Base-by-base conservation (phyloP, 2,113 vertebrate species). In the Thomomys bottae region DNA sequence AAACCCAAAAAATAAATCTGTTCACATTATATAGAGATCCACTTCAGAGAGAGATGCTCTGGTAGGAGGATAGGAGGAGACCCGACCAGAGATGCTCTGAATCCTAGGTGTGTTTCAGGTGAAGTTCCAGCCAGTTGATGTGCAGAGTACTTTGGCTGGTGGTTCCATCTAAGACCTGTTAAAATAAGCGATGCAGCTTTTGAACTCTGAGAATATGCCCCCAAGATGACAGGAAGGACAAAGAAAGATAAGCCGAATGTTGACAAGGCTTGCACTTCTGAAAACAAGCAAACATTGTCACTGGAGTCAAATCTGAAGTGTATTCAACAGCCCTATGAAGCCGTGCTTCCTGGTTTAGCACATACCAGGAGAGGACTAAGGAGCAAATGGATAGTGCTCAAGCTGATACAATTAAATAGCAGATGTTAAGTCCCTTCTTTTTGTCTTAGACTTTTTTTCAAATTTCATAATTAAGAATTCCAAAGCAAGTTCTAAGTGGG, bases 1-100 rank as follows among this genome's bases (percentile, higher is more conserved):
- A n/a, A n/a, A n/a, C n/a, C n/a, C n/a, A n/a, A n/a, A n/a, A 61
- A 28, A 30, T 4, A 11, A 36, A 49, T 34, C 61, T 28, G 28
- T 8, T 49, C 20, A 0, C 5, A 3, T 7, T 49, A 14, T 2
- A 30, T 2, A 40, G 49, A 54, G n/a, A 11, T 14, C 14, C 5
- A 34, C 40, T 42, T 42, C 7, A 1, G 21, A 61, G 28, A 73
- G 36, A 32, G 72, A 21, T 70, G 2, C 15, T 3, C 3, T 26
- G 23, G 73, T 17, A 63, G 1, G 15, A 24, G 40, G 49, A n/a
- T 18, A 30, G 59, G 77, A 59, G 30, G 23, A 30, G 2, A 15
- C 32, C 49, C 23, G 15, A 14, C 30, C 42, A 42, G 61, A 45
- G 21, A 28, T 20, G 17, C 2, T 54, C 49, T 54, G 49, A 54